A percentile compares a stretch with the other conserved stretches of the same genome.
phyloP scores from a whole-genome alignment of 2,113 vertebrate species.

The Sula dactylatra region DNA sequence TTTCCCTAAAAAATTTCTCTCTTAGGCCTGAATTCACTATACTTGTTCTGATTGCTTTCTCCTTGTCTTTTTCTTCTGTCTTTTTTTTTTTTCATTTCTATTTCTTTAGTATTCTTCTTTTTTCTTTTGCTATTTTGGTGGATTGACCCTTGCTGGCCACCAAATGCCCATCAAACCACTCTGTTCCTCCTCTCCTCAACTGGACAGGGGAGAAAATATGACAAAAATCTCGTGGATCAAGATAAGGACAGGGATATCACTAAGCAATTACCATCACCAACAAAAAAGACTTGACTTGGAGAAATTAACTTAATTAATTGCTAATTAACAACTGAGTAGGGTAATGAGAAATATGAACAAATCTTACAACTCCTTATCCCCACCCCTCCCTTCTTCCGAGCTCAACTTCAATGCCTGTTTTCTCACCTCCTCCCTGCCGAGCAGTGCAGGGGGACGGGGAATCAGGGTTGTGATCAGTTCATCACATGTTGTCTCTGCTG shows the following conservation, averaged over 20 bases:
- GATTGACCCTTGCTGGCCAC: neutral
- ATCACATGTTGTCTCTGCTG: accelerated
- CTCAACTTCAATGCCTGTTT: neutral
- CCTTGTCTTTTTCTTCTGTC: neutral
- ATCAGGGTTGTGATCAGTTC: neutral
- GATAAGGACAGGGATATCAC: neutral
- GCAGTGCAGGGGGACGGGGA: accelerated
- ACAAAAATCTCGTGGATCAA: accelerated
- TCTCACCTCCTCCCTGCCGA: neutral
- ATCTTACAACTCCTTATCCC: neutral
- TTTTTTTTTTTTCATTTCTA: neutral
- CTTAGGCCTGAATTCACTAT: neutral
- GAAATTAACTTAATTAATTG: neutral
- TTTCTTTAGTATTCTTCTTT: neutral
- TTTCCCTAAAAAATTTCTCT: neutral
- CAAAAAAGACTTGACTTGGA: neutral
- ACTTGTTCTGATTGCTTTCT: neutral
- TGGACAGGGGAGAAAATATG: neutral
- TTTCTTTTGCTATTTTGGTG: neutral
- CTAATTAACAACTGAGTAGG: neutral
- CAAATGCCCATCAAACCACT: neutral
- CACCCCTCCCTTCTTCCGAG: neutral
- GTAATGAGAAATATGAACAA: neutral
- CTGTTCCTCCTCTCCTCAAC: neutral
- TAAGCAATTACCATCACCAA: neutral